Evolutionary conservation across 2,113 vertebrate genomes (phyloP), one percentile per base, ranked within the genome.

Genomic region (Sakesphorus luctuosus): DNA sequence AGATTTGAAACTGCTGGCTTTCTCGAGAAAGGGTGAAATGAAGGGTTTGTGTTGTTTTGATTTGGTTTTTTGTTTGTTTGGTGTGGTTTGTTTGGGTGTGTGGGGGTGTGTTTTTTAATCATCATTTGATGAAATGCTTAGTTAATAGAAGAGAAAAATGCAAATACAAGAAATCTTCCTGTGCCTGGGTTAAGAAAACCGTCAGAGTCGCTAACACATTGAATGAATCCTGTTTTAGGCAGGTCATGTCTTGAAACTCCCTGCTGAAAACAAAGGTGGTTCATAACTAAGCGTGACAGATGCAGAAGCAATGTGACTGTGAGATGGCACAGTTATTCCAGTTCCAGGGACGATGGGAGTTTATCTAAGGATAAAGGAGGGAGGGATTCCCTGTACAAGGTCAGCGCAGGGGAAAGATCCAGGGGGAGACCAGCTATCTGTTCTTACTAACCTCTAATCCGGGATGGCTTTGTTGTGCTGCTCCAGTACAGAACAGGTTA

Each of bases 331-430:
- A 52, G 80, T 85, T 95, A 89, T n/a, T 84, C 77, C 47, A 12
- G n/a, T 52, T 59, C 91, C 76, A 93, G 93, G 91, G 83, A 87
- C 1, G 66, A 93, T 4, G 50, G 83, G 96, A 96, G 96, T 96
- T 97, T 85, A 97, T 94, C 50, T 93, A 71, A 97, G 97, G 97
- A 96, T 94, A 96, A 83, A 59, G 78, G 68, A 86, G 66, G 62
- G 77, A 90, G 88, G 89, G 85, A 77, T 97, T 96, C 94, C 91
- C 88, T 38, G 26, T n/a, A 58, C 90, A 94, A 94, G 87, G 90
- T 91, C 94, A 91, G 82, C 50, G 69, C 62, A 28, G 55, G 77
- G 78, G 80, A 95, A 87, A 86, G 74, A 80, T 91, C 81, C 83
- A 55, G 62, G 55, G 83, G 65, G 93, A 96, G 81, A 82, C 56